Base-by-base conservation (phyloP, 2,888 invertebrate species). In the Dusona sp. region DNA sequence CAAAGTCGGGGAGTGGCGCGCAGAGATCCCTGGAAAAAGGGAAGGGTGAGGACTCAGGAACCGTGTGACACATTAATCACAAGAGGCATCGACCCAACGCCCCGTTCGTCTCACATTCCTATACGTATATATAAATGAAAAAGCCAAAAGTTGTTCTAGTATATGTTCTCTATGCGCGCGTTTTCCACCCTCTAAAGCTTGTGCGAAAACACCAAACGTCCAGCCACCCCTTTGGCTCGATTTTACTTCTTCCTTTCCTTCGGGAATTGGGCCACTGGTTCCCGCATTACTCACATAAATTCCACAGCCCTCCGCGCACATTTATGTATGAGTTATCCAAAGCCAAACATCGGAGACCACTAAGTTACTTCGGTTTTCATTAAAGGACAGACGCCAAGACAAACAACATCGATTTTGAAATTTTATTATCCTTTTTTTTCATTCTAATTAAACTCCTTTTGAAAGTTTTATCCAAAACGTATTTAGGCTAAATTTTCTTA, bases 1-100 rank as follows among this genome's bases (percentile, higher is more conserved):
- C n/a, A 57, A 77, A 81, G 54, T 57, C 54, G 36, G 81, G 72
- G 85, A 72, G 73, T 79, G 73, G 54, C 57, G 57, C 22, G 57
- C 64, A n/a, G 42, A 45, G 45, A 48, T 33, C 42, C 51, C 25
- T 13, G 11, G 64, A 61, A 57, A 16, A 33, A 16, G 48, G 16
- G 36, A 70, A 57, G 86, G 67, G 79, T 61, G 79, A 89, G 86
- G 87, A 86, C 84, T 89, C 88, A 85, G 88, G 85, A 90, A 82
- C 77, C 83, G 86, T 89, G 88, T 89, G 90, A 91, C 90, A 90
- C 91, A 90, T 91, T 91, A 89, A 91, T 91, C 91, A 91, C 90
- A 86, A 78, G 87, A 90, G 85, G 86, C 89, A 90, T 90, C 89
- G 89, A 88, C 87, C 89, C 75, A 78, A 86, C 85, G 70, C 88